Percentiles rank a stretch among this genome's conserved stretches.
Evolutionary conservation across 2,797 vertebrate species (phyloP).

Genomic region (Lateolabrax maculatus): DNA sequence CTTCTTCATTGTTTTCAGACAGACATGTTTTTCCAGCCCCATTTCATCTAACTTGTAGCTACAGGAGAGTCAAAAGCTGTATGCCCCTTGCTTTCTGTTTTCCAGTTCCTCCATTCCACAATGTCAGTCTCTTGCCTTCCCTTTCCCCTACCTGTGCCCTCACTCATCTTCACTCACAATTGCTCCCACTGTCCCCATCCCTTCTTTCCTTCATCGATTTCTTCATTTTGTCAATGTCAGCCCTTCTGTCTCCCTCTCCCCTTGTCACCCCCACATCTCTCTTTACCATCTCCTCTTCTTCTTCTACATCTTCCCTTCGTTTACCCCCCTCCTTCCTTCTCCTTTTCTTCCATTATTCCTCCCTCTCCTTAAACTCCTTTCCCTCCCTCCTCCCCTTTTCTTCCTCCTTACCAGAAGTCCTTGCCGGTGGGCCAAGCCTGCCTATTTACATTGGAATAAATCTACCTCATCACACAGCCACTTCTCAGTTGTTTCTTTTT

Average conservation of each 20-base stretch:
- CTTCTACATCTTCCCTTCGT: slow-evolving; percentile 5
- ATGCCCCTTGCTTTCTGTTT: neutral
- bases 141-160: slow-evolving; percentile 24
- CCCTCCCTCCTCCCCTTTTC: neutral
- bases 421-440: slow-evolving; percentile 66
- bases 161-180: slow-evolving; percentile 35
- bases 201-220: slow-evolving; percentile 69
- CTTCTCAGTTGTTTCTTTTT: slow-evolving; percentile 55
- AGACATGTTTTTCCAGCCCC: slow-evolving; percentile 7
- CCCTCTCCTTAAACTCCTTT: neutral
- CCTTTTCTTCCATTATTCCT: neutral
- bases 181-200: slow-evolving; percentile 22
- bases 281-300: slow-evolving; percentile 8
- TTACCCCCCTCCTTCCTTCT: neutral
- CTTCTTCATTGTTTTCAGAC: slow-evolving; percentile 18
- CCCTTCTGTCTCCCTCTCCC: slow-evolving; percentile 36
- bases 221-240: slow-evolving; percentile 68
- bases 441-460: slow-evolving; percentile 76
- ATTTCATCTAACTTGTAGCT: neutral
- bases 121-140: slow-evolving; percentile 10
- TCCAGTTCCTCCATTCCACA: slow-evolving; percentile 1
- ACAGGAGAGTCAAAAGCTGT: neutral
- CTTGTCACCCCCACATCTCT: slow-evolving; percentile 39
- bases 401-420: slow-evolving; percentile 64
- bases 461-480: slow-evolving; percentile 65